Base-by-base conservation (phyloP, 2,797 vertebrate species). In the Chiloscyllium punctatum region DNA sequence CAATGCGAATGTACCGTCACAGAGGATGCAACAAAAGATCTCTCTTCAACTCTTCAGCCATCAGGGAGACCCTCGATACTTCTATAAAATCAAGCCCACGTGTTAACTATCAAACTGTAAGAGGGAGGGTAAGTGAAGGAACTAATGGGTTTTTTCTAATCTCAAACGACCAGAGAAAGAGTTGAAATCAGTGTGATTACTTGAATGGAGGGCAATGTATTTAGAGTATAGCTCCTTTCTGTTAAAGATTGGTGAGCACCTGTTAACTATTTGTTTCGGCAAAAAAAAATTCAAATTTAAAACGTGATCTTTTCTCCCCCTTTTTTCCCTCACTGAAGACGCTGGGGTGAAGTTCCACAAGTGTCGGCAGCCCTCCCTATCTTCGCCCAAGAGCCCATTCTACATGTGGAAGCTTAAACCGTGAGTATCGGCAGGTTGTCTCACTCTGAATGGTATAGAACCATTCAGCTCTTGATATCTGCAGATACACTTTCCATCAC, bases 381-480 rank as follows among this genome's bases (percentile, higher is more conserved):
- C 94, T 77, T 72, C 94, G 71, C 69, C 69, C 94, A 94, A 94
- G 94, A 72, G 94, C 68, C 94, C 94, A 71, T 95, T 95, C 94
- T 95, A 57, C 94, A 74, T 95, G 94, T 72, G 94, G 69, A 77
- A 95, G 48, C 72, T 77, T 95, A 95, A 77, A 95, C 94, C 69
- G 94, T 95, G 94, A 95, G 94, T 95, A 95, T 77, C 18, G 48
- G 69, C 42, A 57, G 94, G 72, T 77, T 95, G 71, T 95, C 30
- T 95, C 69, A n/a, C 69, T 72, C 30, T 94, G 69, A 74, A 74
- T 69, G 71, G 42, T 42, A 69, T 66, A 68, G 90, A 92, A 66
- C 18, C 62, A 68, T 62, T 37, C 21, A 21, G 37, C 66, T 42
- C n/a, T 66, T 37, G 66, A 92, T 92, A 66, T 91, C 88, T 66